These are phyloP conservation scores for Steinernema feltiae DNA, from an alignment of 1,140 invertebrate species.

Conservation along the genomic window DNA sequence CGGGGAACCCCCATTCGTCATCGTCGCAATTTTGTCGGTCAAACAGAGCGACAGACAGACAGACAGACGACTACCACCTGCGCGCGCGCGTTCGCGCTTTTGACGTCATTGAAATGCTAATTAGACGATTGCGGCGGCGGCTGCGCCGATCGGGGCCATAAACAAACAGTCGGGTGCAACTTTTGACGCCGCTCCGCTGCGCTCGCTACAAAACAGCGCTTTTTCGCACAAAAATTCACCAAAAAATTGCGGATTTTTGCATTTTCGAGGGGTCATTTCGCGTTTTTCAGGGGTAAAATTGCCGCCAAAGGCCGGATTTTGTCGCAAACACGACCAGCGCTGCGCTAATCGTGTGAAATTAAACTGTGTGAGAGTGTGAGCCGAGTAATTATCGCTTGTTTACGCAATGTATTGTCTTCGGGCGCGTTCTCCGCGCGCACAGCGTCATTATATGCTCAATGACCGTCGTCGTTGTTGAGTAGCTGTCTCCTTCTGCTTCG, in stretches of 20 bases:
- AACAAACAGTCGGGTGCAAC: background rate
- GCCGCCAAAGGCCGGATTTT: no score
- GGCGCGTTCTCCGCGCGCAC: background rate
- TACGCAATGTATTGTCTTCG: slow-evolving; percentile 13
- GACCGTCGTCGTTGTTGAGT: background rate
- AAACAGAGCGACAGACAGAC: no score
- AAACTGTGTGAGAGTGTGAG: slow-evolving; percentile 2
- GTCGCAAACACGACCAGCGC: no score
- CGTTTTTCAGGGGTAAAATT: no score
- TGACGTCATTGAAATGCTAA: slow-evolving; percentile 10
- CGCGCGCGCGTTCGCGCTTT: background rate
- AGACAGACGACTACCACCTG: slow-evolving; percentile 6
- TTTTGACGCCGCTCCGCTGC: no score
- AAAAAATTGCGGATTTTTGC: no score
- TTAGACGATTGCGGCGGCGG: background rate
- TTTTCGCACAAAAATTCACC: no score
- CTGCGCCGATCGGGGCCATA: background rate
- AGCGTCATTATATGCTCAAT: slow-evolving; percentile 12
- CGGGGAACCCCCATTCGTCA: slow-evolving; percentile 17
- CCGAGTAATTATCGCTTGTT: slow-evolving; percentile 12
- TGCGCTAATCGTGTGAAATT: background rate
- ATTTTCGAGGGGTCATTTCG: no score
- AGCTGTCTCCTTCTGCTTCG: no score
- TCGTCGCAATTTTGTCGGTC: background rate
- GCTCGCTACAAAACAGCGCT: no score